A percentile compares a stretch with the other conserved stretches of the same genome.
Conservation (phyloP, 2,113 vertebrate species). For the Cololabis saira region DNA sequence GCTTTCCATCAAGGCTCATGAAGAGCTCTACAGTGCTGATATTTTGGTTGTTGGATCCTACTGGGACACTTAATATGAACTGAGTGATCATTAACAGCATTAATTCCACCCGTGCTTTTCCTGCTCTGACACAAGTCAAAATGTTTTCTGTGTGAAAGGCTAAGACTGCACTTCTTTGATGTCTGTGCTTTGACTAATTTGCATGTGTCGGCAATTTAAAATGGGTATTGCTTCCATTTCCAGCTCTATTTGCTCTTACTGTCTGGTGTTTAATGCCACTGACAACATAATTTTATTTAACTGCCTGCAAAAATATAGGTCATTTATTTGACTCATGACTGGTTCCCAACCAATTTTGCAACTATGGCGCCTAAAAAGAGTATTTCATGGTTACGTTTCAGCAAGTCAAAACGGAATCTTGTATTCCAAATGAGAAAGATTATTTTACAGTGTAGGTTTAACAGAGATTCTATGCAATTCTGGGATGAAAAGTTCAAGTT, state of each 20-base stretch:
- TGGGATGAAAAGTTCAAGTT: not conserved
- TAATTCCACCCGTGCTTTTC: slow-evolving; percentile 32
- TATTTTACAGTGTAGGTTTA: not conserved
- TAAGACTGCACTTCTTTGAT: slow-evolving; percentile 26
- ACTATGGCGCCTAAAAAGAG: not conserved
- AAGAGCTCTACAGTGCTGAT: not conserved
- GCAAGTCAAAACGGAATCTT: not conserved
- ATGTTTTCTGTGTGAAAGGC: slow-evolving; percentile 14
- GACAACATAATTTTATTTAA: slow-evolving; percentile 1
- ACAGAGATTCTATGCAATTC: not conserved
- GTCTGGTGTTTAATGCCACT: slow-evolving; percentile 8
- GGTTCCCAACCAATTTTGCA: slow-evolving; percentile 3
- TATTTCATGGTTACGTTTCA: not conserved
- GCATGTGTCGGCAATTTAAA: slow-evolving; percentile 16
- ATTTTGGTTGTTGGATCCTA: slow-evolving; percentile 12
- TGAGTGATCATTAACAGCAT: slow-evolving; percentile 12
- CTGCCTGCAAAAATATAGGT: slow-evolving; percentile 6
- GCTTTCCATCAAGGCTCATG: not conserved
- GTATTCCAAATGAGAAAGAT: not conserved
- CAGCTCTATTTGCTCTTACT: not conserved
- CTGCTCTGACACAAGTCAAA: slow-evolving; percentile 1
- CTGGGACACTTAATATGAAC: slow-evolving; percentile 23
- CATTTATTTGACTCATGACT: slow-evolving; percentile 6
- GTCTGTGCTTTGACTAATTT: slow-evolving; percentile 14
- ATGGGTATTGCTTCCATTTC: slow-evolving; percentile 10